Conservation (phyloP, 2,113 vertebrate genomes). For the Thryonomys swinderianus region DNA sequence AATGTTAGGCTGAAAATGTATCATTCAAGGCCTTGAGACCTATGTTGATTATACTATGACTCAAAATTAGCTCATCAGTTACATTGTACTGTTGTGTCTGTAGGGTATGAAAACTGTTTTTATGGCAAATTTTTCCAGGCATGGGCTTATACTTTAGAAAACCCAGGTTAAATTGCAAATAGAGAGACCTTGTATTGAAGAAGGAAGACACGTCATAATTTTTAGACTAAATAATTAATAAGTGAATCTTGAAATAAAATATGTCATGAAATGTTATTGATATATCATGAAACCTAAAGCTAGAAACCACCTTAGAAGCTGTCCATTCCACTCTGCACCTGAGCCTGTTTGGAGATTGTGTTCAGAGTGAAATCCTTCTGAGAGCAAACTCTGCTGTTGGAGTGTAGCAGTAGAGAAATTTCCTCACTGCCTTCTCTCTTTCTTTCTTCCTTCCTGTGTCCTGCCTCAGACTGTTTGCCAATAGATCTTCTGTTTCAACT, state of each 20-base stretch:
- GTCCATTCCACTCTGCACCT: not conserved
- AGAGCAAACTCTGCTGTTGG: not conserved
- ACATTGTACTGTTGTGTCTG: not conserved
- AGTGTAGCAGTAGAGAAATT: not conserved
- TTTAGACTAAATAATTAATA: not conserved
- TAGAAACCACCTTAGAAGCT: not conserved
- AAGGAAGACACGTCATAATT: not conserved
- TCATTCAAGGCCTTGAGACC: not conserved
- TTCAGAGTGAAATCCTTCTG: not conserved
- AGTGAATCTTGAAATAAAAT: conserved; percentile 17
- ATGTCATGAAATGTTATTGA: too few species aligned
- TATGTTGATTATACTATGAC: not conserved
- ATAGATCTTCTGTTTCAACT: not conserved
- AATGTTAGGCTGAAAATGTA: not conserved
- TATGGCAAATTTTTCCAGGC: not conserved
- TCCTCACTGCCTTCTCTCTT: not conserved
- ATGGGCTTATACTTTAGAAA: conserved; percentile 45
- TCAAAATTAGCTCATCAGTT: not conserved
- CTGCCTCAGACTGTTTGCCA: not conserved
- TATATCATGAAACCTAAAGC: not conserved
- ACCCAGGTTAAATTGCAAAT: not conserved
- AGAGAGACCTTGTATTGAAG: not conserved
- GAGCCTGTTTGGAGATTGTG: not conserved
- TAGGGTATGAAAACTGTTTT: not conserved
- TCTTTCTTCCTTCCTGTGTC: accelerated